Conservation (phyloP, 2,113 vertebrate species). For the Anhinga rufa region DNA sequence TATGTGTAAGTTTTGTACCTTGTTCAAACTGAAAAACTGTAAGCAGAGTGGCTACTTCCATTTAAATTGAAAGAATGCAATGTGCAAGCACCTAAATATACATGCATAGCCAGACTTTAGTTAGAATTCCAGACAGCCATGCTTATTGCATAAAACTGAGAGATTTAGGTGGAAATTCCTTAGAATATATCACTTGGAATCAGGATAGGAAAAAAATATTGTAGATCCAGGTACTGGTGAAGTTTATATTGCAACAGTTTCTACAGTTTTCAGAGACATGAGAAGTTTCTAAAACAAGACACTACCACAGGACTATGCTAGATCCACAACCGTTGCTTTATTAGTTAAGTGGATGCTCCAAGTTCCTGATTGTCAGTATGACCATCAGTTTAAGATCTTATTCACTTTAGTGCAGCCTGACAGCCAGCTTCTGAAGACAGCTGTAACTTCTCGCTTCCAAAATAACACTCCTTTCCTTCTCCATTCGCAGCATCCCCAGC, state of each 20-base stretch:
- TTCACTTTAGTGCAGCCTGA: not conserved
- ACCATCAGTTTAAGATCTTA: not conserved
- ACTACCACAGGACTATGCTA: not conserved
- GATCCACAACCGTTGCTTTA: not conserved
- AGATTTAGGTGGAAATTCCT: not conserved
- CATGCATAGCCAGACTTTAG: not conserved
- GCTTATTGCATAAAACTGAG: not conserved
- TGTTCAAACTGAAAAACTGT: not conserved
- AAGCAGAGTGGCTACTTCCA: not conserved
- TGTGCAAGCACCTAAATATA: not conserved
- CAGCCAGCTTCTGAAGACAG: not conserved
- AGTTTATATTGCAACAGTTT: not conserved
- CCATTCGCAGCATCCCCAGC: not conserved
- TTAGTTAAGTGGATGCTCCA: not conserved
- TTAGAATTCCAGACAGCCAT: not conserved
- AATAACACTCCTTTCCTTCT: not conserved
- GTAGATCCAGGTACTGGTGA: not conserved
- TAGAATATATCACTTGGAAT: not conserved
- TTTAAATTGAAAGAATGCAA: not conserved
- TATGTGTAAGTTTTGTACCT: not conserved
- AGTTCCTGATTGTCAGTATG: not conserved
- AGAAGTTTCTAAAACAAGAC: not conserved
- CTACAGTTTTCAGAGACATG: not conserved
- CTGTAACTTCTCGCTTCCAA: not conserved
- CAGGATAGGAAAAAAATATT: not conserved